Conservation (phyloP, 1,140 invertebrate genomes). For the Pararge aegeria region DNA sequence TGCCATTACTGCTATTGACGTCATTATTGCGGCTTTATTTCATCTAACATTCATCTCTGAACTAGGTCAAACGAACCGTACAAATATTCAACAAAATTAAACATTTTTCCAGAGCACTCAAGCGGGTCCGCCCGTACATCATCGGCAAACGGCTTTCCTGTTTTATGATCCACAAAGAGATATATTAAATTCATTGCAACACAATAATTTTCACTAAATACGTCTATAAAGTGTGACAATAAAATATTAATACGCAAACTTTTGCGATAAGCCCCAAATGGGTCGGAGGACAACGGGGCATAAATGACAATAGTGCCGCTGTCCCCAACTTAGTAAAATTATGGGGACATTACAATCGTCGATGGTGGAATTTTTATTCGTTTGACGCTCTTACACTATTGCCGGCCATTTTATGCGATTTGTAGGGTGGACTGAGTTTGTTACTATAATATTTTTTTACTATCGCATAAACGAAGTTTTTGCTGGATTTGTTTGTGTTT, state of each 20-base stretch:
- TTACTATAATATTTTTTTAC: conserved; percentile 8
- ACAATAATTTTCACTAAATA: conserved; percentile 53
- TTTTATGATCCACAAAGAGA: conserved; percentile 24
- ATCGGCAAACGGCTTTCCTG: conserved; percentile 14
- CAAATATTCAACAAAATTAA: conserved; percentile 16
- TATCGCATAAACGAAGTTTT: neutral
- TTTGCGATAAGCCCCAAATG: conserved; percentile 39
- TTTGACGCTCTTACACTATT: conserved; percentile 23
- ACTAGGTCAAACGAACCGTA: neutral
- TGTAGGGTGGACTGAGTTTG: conserved; percentile 19
- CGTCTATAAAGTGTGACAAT: conserved; percentile 47
- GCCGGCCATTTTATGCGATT: conserved; percentile 23
- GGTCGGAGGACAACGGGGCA: conserved; percentile 38
- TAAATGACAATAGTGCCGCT: conserved; percentile 31
- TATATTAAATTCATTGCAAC: conserved; percentile 19
- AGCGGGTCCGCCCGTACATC: conserved; percentile 14
- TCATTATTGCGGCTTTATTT: neutral
- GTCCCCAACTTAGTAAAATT: conserved; percentile 39
- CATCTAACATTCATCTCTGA: neutral
- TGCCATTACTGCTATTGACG: neutral
- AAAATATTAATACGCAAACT: conserved; percentile 51
- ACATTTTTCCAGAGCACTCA: conserved; percentile 10
- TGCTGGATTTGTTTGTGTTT: neutral
- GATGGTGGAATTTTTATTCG: conserved; percentile 40
- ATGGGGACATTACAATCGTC: conserved; percentile 41